Evolutionary conservation across 2,797 vertebrate genomes (phyloP).

Genomic region (Leucoraja ocellata): DNA sequence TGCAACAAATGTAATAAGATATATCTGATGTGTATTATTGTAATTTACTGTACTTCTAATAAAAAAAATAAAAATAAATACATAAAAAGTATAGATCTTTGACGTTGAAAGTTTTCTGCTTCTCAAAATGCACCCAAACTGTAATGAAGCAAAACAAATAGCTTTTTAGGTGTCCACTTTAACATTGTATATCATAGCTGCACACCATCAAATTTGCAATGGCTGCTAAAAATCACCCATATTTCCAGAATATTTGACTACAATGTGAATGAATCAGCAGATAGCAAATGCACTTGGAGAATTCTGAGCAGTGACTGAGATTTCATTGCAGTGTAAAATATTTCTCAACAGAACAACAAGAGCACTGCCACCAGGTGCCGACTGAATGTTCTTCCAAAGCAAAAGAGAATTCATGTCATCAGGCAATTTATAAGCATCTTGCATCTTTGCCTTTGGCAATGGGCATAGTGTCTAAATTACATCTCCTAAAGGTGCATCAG

Average conservation of each 20-base stretch:
- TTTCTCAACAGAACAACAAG: not conserved
- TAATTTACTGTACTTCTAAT: no score
- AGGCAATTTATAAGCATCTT: not conserved
- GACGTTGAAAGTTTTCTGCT: not conserved
- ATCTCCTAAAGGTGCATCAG: not conserved
- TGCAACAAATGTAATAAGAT: no score
- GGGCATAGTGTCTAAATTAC: not conserved
- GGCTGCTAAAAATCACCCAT: not conserved
- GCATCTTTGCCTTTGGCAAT: not conserved
- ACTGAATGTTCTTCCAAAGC: not conserved
- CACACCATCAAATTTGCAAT: not conserved
- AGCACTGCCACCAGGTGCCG: not conserved
- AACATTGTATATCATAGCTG: not conserved
- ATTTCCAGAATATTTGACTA: not conserved
- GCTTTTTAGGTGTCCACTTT: not conserved
- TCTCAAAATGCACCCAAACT: not conserved
- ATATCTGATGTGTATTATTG: no score
- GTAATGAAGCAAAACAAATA: constrained; percentile 18
- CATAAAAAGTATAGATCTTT: not conserved
- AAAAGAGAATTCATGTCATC: not conserved
- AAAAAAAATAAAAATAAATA: no score
- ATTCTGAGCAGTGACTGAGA: constrained; percentile 9
- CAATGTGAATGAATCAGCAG: not conserved
- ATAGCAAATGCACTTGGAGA: not conserved
- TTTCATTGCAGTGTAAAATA: not conserved